These are phyloP conservation scores for Samia ricini DNA, from an alignment of 1,140 invertebrate species.

Conservation along the genomic window DNA sequence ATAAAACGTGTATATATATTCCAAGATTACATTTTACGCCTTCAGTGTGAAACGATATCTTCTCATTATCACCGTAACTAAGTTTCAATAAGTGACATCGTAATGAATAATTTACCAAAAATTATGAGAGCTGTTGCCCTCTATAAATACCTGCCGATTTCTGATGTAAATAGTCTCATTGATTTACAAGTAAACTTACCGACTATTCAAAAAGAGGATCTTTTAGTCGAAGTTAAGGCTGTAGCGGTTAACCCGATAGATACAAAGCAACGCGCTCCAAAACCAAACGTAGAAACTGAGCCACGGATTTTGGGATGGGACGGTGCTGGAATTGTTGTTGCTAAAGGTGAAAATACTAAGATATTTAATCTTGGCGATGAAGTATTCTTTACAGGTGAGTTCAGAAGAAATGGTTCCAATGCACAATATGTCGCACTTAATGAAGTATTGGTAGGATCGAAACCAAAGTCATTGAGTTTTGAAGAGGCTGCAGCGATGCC, in stretches of 20 bases:
- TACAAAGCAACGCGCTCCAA: slow-evolving; percentile 55
- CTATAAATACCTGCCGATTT: slow-evolving; percentile 63
- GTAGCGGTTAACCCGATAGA: slow-evolving; percentile 63
- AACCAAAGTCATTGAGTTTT: slow-evolving; percentile 61
- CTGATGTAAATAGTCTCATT: slow-evolving; percentile 48
- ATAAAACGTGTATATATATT: no score
- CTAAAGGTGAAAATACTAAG: slow-evolving; percentile 44
- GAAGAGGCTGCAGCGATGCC: slow-evolving; percentile 67
- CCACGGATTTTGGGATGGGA: slow-evolving; percentile 62
- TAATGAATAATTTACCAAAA: slow-evolving; percentile 49
- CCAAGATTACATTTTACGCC: no score
- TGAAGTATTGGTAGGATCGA: slow-evolving; percentile 50
- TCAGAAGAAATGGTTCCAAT: slow-evolving; percentile 58
- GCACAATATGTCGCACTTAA: slow-evolving; percentile 59
- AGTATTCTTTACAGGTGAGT: slow-evolving; percentile 61
- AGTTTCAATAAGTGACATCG: no score
- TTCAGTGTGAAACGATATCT: no score
- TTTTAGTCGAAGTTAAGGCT: slow-evolving; percentile 61
- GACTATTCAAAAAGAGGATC: slow-evolving; percentile 36
- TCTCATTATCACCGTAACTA: no score
- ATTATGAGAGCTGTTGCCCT: slow-evolving; percentile 61
- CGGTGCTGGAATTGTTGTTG: slow-evolving; percentile 52
- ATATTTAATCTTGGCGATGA: slow-evolving; percentile 53
- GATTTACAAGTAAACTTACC: slow-evolving; percentile 57
- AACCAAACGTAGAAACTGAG: slow-evolving; percentile 38